Conservation (phyloP, 2,888 invertebrate genomes). For the Polyommatus iphigenia region DNA sequence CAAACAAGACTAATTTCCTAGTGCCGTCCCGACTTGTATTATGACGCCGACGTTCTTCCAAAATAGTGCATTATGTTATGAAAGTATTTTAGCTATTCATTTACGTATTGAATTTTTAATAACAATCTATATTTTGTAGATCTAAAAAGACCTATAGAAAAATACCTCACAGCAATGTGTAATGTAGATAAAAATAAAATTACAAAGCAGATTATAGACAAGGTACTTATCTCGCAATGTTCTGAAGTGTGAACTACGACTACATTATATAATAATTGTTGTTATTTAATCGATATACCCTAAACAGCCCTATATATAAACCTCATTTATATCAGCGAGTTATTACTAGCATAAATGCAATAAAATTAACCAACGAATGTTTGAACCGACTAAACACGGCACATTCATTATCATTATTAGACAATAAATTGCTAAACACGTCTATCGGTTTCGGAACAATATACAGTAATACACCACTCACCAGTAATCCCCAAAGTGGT, state of each 20-base stretch:
- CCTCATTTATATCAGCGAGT: not conserved
- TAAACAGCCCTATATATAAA: not conserved
- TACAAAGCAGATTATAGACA: no score
- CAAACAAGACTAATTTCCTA: conserved; percentile 23
- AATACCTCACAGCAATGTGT: no score
- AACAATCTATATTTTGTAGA: no score
- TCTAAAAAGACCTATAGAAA: no score
- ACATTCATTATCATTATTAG: conserved; percentile 18
- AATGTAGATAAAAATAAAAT: no score
- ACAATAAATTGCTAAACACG: conserved; percentile 3
- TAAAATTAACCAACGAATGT: conserved; percentile 14
- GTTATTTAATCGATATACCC: not conserved
- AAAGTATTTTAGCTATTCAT: no score
- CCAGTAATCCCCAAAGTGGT: no score
- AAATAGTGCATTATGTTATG: not conserved
- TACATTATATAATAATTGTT: not conserved
- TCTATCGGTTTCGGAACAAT: not conserved
- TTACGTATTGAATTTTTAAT: no score
- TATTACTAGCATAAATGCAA: conserved; percentile 20
- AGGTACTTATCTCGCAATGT: no score
- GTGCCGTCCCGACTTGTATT: not conserved
- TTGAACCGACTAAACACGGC: conserved; percentile 1
- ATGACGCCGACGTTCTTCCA: not conserved
- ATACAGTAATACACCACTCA: no score
- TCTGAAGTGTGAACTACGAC: no score